phyloP scores from a whole-genome alignment of 1,140 invertebrate genomes.

The Drosophila cardini region DNA sequence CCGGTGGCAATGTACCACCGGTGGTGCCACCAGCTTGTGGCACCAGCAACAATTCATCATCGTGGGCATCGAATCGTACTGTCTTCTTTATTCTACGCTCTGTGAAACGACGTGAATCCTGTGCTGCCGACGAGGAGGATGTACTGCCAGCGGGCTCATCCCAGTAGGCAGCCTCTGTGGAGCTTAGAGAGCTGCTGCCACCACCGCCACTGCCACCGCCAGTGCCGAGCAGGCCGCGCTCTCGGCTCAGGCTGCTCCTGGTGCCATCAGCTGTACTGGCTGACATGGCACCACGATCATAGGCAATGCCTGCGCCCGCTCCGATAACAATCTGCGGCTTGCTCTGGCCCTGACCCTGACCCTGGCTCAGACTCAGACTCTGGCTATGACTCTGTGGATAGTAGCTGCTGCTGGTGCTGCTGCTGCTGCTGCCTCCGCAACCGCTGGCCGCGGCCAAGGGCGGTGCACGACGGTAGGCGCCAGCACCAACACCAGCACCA shows the following conservation, averaged over 20 bases:
- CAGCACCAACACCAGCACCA: constrained; percentile 51
- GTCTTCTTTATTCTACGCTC: constrained; percentile 94
- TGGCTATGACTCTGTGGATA: constrained; percentile 56
- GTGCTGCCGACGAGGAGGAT: constrained; percentile 68
- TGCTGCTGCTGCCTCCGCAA: constrained; percentile 70
- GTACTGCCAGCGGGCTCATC: constrained; percentile 61
- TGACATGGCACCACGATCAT: constrained; percentile 60
- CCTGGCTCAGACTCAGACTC: background rate
- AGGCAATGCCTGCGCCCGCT: constrained; percentile 27
- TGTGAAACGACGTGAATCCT: constrained; percentile 89
- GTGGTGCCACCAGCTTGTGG: background rate
- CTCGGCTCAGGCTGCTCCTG: constrained; percentile 58
- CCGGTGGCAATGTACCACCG: constrained; percentile 72
- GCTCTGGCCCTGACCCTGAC: constrained; percentile 27
- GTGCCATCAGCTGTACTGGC: constrained; percentile 33
- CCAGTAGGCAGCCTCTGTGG: constrained; percentile 72
- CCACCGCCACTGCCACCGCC: constrained; percentile 85
- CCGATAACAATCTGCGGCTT: constrained; percentile 79
- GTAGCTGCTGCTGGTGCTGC: constrained; percentile 77
- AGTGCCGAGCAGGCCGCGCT: constrained; percentile 59
- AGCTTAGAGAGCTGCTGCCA: constrained; percentile 71
- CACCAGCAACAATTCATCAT: constrained; percentile 53
- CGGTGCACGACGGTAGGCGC: constrained; percentile 71
- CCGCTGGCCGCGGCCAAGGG: constrained; percentile 71
- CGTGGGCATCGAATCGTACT: constrained; percentile 92